Evolutionary conservation across 2,888 invertebrate genomes (phyloP), one percentile per base, ranked within the genome.

Genomic region (Lasioglossum lativentre): DNA sequence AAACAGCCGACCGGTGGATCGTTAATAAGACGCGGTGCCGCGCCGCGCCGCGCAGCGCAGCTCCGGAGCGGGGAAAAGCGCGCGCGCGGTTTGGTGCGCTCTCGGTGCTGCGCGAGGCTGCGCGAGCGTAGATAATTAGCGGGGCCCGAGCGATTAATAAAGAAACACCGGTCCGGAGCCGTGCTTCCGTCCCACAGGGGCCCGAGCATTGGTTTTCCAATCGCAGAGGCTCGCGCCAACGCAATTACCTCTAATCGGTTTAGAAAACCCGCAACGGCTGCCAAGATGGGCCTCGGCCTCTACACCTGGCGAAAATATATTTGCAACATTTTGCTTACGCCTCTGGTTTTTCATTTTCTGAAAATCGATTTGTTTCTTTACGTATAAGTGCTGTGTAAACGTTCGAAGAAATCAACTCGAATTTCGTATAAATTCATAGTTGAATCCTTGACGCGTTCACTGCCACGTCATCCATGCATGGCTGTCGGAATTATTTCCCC

Each of bases 171-270:
- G 81, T 75, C 77, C 52, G 76, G 76, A 73, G 19, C 70, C 66
- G 23, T 27, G 82, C 80, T 79, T 74, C 75, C 70, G 76, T 81
- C 68, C 68, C 66, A 72, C 77, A 56, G 56, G 52, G 52, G 77
- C 63, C 6, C 30, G 63, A 34, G 78, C 83, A 68, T 88, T 59
- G 78, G 27, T 83, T 86, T 83, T 88, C 80, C 79, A 82, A 40
- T 6, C 71, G 14, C 6, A 4, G 38, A 8, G n/a, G 27, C 42
- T 56, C 70, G 73, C 72, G 80, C 68, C 70, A 80, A 38, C 79
- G 87, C 88, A 88, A 90, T 90, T 90, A 90, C 83, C 88, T 87
- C 87, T 88, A 90, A 90, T 90, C 90, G 86, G 78, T 90, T 90
- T 89, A 90, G 89, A 90, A 90, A 89, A 89, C 82, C 81, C 83